Conservation (phyloP, 1,140 invertebrate species). For the Leptinotarsa defecta region DNA sequence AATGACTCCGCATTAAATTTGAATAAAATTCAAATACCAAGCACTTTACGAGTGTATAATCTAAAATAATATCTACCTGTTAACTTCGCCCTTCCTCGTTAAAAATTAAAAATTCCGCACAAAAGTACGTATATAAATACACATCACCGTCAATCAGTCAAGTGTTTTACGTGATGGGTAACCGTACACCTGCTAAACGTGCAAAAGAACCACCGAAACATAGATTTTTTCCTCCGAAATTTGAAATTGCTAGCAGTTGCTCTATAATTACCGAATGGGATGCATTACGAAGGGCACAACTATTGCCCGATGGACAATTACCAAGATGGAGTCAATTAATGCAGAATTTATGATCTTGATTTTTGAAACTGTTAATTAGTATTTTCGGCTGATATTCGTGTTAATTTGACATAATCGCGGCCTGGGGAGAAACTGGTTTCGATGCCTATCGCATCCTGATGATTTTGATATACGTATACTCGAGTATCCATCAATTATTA, state of each 20-base stretch:
- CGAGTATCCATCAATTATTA: neutral
- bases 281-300: neutral
- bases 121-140: neutral
- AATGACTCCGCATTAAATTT: neutral
- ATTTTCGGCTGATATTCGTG: constrained; percentile 5
- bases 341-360: constrained; percentile 1
- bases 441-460: neutral
- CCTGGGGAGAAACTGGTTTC: neutral
- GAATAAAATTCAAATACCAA: neutral
- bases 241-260: constrained; percentile 6
- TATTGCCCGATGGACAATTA: neutral
- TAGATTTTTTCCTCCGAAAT: neutral
- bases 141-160: neutral
- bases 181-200: neutral
- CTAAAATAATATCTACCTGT: too few relatives aligned
- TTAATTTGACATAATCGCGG: constrained; percentile 17
- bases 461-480: neutral
- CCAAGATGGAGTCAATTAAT: constrained; percentile 8
- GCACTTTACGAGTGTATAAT: neutral
- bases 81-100: neutral
- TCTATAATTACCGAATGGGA: constrained; percentile 3
- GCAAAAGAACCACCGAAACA: neutral
- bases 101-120: neutral
- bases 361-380: neutral
- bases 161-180: neutral